Base-by-base conservation (phyloP, 1,140 invertebrate species). In the Zeugodacus cucurbitae region DNA sequence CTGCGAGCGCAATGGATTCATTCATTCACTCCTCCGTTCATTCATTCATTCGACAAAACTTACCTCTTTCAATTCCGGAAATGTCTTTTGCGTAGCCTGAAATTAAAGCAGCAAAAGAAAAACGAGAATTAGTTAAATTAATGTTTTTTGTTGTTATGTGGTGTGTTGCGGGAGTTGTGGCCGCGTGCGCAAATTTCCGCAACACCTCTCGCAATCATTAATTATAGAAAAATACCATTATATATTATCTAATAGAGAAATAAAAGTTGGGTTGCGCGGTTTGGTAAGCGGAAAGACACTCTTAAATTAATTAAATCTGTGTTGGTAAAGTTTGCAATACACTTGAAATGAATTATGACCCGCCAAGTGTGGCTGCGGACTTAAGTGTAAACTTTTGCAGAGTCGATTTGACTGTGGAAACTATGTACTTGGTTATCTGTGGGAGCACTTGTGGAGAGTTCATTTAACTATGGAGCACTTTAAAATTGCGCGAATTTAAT, bases 81-180 rank as follows among this genome's bases (percentile, higher is more conserved):
- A 93, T 93, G 88, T 93, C 92, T 93, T 93, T 93, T 93, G 92
- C 92, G 92, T 93, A 93, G 89, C 92, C 92, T 93, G 90, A 22
- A 93, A 92, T 44, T 89, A 90, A 57, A 89, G 48, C 11, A 62
- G 74, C 62, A 85, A 22, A 26, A 88, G 48, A 85, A 34, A 26
- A 87, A 86, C 37, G 3, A 41, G 67, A 59, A 78, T 88, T 82
- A 82, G 41, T 17, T 22, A 82, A 82, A 58, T 58, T 86, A 58
- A 59, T 86, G 48, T 86, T 86, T 86, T 59, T 59, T n/a, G n/a
- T n/a, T n/a, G n/a, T n/a, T n/a, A n/a, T n/a, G 22, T 86, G 59
- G 29, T n/a, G 74, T 48, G 44, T 48, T 62, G n/a, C 41, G 41
- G 41, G 41, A 20, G 74, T 82, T 82, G 41, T 2, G 6, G 70